Evolutionary conservation across 1,140 invertebrate genomes (phyloP).

Genomic region (Linepithema humile): DNA sequence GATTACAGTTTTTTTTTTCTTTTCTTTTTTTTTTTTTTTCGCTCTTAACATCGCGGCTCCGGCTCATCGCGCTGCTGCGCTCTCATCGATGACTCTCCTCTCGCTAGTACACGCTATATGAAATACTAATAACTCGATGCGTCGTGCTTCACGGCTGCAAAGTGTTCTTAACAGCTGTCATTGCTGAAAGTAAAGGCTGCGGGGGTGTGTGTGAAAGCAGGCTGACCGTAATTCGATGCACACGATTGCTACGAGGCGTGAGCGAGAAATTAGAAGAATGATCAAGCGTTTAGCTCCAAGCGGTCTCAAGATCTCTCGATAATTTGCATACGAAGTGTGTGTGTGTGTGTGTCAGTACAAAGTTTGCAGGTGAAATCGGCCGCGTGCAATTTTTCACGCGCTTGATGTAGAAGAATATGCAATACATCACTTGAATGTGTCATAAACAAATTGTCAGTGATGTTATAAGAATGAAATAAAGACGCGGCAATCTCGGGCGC

Average conservation of each 20-base stretch:
- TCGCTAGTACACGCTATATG: not conserved
- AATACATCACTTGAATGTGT: not conserved
- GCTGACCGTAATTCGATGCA: not conserved
- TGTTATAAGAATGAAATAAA: not conserved
- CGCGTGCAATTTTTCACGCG: slow-evolving; percentile 17
- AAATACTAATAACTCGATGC: slow-evolving; percentile 2
- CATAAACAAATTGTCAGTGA: not conserved
- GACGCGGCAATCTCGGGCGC: not conserved
- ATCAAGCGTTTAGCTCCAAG: not conserved
- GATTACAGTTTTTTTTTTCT: slow-evolving; percentile 61
- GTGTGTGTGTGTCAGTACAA: not conserved
- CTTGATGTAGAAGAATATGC: not conserved
- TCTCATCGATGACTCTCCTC: not conserved
- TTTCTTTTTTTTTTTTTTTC: not conserved
- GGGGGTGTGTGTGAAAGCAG: not conserved
- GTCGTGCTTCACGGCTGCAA: slow-evolving; percentile 31
- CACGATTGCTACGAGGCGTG: not conserved
- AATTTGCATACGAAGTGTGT: not conserved
- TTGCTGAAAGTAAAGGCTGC: slow-evolving; percentile 11
- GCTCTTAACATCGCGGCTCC: not conserved
- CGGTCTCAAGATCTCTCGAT: not conserved
- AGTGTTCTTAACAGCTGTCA: not conserved
- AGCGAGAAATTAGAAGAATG: not conserved
- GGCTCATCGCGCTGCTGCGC: not conserved
- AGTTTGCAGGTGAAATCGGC: not conserved